Evolutionary conservation across 2,797 vertebrate genomes (phyloP), one percentile per base, ranked within the genome.

Genomic region (Enteromius afrohamiltoni): DNA sequence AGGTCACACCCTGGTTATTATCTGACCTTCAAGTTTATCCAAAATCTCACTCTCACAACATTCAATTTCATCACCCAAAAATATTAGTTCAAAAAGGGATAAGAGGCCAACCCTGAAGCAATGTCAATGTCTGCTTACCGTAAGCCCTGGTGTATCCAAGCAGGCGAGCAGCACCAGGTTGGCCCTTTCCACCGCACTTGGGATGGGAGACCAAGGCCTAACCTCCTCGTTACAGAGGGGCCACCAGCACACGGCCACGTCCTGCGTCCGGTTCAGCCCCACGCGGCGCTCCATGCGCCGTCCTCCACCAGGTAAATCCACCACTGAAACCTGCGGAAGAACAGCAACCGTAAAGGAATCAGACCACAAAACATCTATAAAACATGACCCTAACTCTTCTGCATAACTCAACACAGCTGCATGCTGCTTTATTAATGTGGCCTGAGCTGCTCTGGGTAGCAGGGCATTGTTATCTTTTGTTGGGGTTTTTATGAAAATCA

Each of bases 231-330:
- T 77, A 1, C 88, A 85, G 85, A 91, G 86, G 55, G 93, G 92
- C 97, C 97, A 97, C 97, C 97, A 99, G 93, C 97, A 98, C 91
- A 97, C 85, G 11, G 93, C 95, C 89, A 94, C 86, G 67, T 98
- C 97, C 88, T 98, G 96, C 37, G 90, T 53, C 87, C 60, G 89
- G 90, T 95, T 99, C 84, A 98, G 92, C 82, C 89, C 90, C 80
- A 98, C 89, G 17, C 26, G 94, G 85, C 95, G 94, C 79, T 90
- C 92, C 58, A 92, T 87, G 70, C 94, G 93, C 13, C 91, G 93
- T 5, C 92, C 93, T 31, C 91, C 90, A 19, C 95, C 95, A 45
- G 92, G 93, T 82, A 96, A 89, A 85, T 97, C 96, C 89, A 90
- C 89, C 40, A 95, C 95, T 84, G 93, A 93, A 89, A 98, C 93